Conservation (phyloP, 2,888 invertebrate genomes). For the Acheta domesticus region DNA sequence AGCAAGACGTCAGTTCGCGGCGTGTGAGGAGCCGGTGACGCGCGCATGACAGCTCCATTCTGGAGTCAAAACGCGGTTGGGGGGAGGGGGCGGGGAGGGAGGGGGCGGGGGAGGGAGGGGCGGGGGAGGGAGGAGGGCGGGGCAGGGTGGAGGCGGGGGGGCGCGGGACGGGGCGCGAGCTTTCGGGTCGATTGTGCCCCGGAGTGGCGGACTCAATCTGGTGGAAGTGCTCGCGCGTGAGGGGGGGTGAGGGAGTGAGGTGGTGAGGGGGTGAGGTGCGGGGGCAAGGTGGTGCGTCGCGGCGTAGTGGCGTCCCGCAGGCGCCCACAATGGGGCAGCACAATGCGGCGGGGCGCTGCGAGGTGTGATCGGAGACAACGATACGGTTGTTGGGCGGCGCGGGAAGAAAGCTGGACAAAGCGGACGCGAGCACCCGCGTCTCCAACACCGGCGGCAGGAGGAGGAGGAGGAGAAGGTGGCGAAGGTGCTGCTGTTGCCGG, state of each 20-base stretch:
- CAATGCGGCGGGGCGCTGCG: neutral
- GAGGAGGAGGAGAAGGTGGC: too few relatives aligned
- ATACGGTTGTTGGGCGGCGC: neutral
- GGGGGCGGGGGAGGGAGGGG: neutral
- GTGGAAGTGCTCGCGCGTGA: neutral
- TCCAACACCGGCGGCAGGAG: neutral
- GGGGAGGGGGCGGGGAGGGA: neutral
- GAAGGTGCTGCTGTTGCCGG: too few relatives aligned
- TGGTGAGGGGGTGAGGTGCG: neutral
- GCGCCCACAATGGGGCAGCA: neutral
- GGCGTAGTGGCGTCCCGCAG: neutral
- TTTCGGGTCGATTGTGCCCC: neutral
- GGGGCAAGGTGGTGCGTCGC: neutral
- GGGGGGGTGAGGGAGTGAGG: neutral
- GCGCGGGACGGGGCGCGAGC: neutral
- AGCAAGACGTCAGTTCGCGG: neutral
- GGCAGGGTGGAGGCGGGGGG: too few relatives aligned
- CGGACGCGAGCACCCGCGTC: neutral
- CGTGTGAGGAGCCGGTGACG: neutral
- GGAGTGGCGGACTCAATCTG: constrained; percentile 3
- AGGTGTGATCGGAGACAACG: constrained; percentile 10
- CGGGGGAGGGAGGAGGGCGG: too few relatives aligned
- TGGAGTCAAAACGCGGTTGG: neutral
- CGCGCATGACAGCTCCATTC: neutral
- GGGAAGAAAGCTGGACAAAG: neutral